These are phyloP conservation scores for Conopomorpha cramerella DNA, from an alignment of 1,140 invertebrate species.

Conservation along the genomic window DNA sequence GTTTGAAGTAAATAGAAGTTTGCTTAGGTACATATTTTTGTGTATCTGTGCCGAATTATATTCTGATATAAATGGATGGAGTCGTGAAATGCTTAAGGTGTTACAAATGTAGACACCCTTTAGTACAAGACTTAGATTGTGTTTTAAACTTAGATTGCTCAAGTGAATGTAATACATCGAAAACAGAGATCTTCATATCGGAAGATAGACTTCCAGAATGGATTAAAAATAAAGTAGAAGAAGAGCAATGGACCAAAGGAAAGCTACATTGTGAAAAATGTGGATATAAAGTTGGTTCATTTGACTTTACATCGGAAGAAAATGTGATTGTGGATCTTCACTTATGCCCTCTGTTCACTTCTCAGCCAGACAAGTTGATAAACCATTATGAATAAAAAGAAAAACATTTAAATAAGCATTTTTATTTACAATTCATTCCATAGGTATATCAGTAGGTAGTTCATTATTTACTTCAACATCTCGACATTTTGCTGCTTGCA, in stretches of 20 bases:
- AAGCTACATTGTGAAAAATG: constrained; percentile 67
- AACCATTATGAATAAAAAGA: constrained; percentile 13
- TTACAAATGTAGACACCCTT: constrained; percentile 36
- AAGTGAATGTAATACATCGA: too few relatives aligned
- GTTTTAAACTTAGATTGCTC: too few relatives aligned
- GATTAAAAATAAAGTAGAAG: constrained; percentile 42
- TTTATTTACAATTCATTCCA: constrained; percentile 16
- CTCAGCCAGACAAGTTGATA: constrained; percentile 63
- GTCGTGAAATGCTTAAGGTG: constrained; percentile 24
- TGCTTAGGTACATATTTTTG: too few relatives aligned
- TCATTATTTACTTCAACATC: constrained; percentile 68
- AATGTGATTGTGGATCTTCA: constrained; percentile 60
- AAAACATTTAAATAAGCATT: constrained; percentile 6
- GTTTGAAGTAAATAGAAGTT: too few relatives aligned
- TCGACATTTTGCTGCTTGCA: constrained; percentile 80
- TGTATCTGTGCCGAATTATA: too few relatives aligned
- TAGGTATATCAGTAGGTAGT: constrained; percentile 16
- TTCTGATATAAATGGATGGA: constrained; percentile 2
- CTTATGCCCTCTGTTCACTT: constrained; percentile 61
- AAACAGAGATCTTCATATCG: constrained; percentile 39
- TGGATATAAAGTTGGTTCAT: constrained; percentile 62
- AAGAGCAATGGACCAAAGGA: constrained; percentile 63
- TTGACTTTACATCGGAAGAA: constrained; percentile 66
- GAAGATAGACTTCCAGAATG: constrained; percentile 50
- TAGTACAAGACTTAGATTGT: constrained; percentile 17